Conservation (phyloP, 1,140 invertebrate genomes). For the Drosophila yakuba region DNA sequence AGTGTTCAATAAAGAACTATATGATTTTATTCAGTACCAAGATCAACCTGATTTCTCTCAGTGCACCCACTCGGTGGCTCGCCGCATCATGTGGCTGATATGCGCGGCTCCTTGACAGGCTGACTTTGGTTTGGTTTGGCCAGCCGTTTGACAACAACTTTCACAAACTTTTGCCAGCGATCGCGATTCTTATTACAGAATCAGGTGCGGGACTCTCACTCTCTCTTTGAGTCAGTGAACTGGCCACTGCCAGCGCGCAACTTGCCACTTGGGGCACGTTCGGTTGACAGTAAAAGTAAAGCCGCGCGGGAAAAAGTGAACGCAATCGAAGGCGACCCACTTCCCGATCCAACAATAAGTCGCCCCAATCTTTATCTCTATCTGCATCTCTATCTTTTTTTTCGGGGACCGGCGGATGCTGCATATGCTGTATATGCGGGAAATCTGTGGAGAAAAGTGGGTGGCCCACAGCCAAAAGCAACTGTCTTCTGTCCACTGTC, state of each 20-base stretch:
- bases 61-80: slow-evolving; percentile 22
- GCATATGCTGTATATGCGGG: slow-evolving; percentile 23
- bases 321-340: slow-evolving; percentile 73
- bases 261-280: slow-evolving; percentile 51
- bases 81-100: slow-evolving; percentile 70
- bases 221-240: slow-evolving; percentile 67
- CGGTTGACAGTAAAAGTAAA: slow-evolving; percentile 78
- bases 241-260: slow-evolving; percentile 21
- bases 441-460: slow-evolving; percentile 60
- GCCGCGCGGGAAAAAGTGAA: slow-evolving; percentile 70
- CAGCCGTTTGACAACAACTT: slow-evolving; percentile 66
- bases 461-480: slow-evolving; percentile 70
- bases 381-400: slow-evolving; percentile 17
- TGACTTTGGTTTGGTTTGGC: slow-evolving; percentile 1
- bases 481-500: slow-evolving; percentile 37
- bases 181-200: slow-evolving; percentile 78
- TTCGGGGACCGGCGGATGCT: neutral
- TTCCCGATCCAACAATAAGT: slow-evolving; percentile 43
- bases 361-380: slow-evolving; percentile 16
- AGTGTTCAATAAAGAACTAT: too few species aligned
- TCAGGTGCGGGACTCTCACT: slow-evolving; percentile 75
- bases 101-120: slow-evolving; percentile 66
- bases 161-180: slow-evolving; percentile 67
- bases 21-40: too few species aligned
- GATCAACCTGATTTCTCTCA: neutral